Percentiles rank a stretch among this genome's conserved stretches.
phyloP scores from a whole-genome alignment of 2,113 vertebrate genomes.

The Dryoscopus gambensis region DNA sequence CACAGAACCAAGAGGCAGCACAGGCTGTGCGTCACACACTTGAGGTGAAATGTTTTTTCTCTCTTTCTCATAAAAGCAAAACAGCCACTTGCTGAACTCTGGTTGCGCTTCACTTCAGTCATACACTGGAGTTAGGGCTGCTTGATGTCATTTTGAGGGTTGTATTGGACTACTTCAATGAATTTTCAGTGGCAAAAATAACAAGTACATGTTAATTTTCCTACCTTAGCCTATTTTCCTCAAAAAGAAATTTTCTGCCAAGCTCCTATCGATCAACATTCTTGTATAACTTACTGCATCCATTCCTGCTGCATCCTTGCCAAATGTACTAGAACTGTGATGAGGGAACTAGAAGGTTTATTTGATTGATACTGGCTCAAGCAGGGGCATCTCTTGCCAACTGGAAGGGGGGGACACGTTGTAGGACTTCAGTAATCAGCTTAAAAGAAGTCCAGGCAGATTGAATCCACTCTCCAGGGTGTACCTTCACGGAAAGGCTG shows the following conservation, averaged over 20 bases:
- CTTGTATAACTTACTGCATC: neutral
- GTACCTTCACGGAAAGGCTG: neutral
- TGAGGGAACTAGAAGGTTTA: neutral
- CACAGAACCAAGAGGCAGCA: neutral
- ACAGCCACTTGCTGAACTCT: neutral
- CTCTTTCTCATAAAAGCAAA: neutral
- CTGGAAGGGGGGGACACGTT: neutral
- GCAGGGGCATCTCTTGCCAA: neutral
- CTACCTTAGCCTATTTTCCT: neutral
- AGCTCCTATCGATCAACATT: neutral
- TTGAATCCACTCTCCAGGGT: neutral
- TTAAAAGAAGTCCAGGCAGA: neutral
- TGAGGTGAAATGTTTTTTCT: neutral
- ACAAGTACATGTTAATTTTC: neutral
- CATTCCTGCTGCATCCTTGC: neutral
- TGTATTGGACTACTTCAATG: neutral
- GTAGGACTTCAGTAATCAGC: neutral
- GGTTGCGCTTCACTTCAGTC: neutral
- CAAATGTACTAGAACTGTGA: neutral
- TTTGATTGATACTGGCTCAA: neutral
- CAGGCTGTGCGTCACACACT: neutral
- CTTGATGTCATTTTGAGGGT: neutral
- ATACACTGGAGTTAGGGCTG: neutral
- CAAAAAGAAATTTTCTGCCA: neutral
- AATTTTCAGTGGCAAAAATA: neutral